These are phyloP conservation scores for Crossaster papposus DNA, from an alignment of 53 echinoderm and acorn worm species.

Conservation along the genomic window DNA sequence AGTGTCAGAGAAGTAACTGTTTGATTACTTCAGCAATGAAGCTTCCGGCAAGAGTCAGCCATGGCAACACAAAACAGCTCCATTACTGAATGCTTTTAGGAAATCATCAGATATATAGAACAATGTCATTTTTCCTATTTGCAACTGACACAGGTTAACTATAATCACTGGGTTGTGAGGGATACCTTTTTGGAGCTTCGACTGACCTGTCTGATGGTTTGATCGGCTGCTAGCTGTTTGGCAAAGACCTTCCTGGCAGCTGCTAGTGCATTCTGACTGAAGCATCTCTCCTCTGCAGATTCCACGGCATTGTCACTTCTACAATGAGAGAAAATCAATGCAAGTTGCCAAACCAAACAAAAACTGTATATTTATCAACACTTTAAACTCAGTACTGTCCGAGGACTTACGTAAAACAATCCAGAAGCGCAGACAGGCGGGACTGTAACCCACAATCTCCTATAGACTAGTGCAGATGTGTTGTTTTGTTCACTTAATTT, in stretches of 20 bases:
- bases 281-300: conserved; percentile 16
- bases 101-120: too few relatives aligned
- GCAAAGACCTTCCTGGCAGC: conserved; percentile 23
- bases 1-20: background rate
- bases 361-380: background rate
- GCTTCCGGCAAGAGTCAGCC: too few relatives aligned
- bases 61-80: too few relatives aligned
- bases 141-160: background rate
- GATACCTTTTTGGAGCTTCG: background rate
- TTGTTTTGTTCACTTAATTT: too few relatives aligned
- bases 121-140: too few relatives aligned
- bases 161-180: background rate
- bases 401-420: too few relatives aligned
- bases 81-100: too few relatives aligned
- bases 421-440: too few relatives aligned
- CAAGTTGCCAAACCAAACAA: background rate
- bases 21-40: too few relatives aligned
- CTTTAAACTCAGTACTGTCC: too few relatives aligned
- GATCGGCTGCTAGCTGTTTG: background rate
- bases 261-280: conserved; percentile 42
- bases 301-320: background rate
- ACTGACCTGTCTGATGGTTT: conserved; percentile 29
- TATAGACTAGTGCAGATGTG: too few relatives aligned
- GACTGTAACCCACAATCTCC: too few relatives aligned
- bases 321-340: background rate